phyloP scores from a whole-genome alignment of 2,888 invertebrate genomes.

The Halictus ligatus region DNA sequence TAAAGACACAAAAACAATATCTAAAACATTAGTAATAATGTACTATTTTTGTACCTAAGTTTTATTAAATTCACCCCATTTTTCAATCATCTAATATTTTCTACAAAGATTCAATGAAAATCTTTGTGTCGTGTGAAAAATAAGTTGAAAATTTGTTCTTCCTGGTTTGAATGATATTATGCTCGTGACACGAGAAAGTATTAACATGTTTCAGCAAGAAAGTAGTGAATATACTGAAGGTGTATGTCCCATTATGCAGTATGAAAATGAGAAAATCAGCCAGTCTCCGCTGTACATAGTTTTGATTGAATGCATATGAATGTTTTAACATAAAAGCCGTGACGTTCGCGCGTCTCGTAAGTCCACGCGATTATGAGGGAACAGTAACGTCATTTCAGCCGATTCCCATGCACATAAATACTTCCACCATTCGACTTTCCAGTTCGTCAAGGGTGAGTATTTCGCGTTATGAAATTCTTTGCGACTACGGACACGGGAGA shows the following conservation, averaged over 20 bases:
- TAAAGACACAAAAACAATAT: too few species aligned
- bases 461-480: slow-evolving; percentile 55
- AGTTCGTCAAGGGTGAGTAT: slow-evolving; percentile 29
- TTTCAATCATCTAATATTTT: too few species aligned
- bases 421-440: slow-evolving; percentile 41
- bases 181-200: slow-evolving; percentile 3
- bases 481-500: background rate
- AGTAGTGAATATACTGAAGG: background rate
- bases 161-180: background rate
- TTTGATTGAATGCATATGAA: slow-evolving; percentile 39
- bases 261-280: slow-evolving; percentile 27
- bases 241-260: background rate
- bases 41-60: too few species aligned
- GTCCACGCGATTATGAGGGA: slow-evolving; percentile 66
- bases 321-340: slow-evolving; percentile 39
- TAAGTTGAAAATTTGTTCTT: background rate
- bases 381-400: slow-evolving; percentile 66
- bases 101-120: background rate
- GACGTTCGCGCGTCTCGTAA: slow-evolving; percentile 45
- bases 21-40: too few species aligned
- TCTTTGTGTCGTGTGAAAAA: background rate
- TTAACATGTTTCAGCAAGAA: background rate
- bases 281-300: slow-evolving; percentile 18
- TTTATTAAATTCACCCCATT: too few species aligned
- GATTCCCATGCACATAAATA: slow-evolving; percentile 73